These are phyloP conservation scores for Aleadryas rufinucha DNA, from an alignment of 2,113 vertebrate genomes.

Conservation along the genomic window DNA sequence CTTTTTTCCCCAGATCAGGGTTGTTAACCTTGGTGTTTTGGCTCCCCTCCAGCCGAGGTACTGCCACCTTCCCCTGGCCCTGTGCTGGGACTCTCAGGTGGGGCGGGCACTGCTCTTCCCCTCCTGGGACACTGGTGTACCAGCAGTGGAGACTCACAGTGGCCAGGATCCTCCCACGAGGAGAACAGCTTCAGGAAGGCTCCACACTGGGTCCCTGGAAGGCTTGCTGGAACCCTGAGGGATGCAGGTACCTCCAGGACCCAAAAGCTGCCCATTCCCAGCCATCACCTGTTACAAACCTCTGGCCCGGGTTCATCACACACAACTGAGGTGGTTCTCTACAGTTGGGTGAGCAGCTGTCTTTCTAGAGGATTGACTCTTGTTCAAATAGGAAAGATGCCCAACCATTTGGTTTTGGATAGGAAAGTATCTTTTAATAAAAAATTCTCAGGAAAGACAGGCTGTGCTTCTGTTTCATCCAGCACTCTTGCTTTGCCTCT, in stretches of 20 bases:
- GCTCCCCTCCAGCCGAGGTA: not conserved
- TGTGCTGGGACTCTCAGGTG: not conserved
- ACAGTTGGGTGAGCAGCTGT: not conserved
- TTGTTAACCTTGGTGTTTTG: not conserved
- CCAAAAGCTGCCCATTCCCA: not conserved
- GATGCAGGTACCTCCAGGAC: not conserved
- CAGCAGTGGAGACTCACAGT: rapidly evolving
- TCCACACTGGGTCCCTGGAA: not conserved
- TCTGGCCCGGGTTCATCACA: not conserved
- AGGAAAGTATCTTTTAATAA: not conserved
- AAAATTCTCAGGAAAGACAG: not conserved
- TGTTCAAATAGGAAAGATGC: not conserved
- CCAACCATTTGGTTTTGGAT: not conserved
- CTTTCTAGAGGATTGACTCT: not conserved
- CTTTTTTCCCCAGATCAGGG: not conserved
- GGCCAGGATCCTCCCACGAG: rapidly evolving
- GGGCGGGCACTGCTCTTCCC: not conserved
- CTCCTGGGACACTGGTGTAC: not conserved
- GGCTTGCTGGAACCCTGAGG: not conserved
- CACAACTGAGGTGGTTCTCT: not conserved
- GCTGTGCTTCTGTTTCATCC: not conserved
- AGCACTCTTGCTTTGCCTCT: not conserved
- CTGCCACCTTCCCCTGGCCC: not conserved
- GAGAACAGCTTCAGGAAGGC: not conserved
- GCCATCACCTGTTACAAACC: not conserved